Evolutionary conservation across 2,888 invertebrate genomes (phyloP).

Genomic region (Aleiodes leptofemur): DNA sequence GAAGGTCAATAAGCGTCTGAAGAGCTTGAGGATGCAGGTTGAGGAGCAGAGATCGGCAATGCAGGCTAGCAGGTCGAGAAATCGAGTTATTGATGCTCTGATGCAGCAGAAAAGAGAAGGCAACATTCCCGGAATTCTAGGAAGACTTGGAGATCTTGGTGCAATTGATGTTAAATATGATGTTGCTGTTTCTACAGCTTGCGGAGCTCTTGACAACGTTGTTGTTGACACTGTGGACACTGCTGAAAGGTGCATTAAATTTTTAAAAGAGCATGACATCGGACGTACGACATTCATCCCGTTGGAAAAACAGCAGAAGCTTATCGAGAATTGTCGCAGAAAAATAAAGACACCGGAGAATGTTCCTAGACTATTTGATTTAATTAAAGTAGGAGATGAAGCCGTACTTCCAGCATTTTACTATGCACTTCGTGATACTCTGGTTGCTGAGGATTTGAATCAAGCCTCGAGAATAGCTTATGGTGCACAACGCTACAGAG

Average conservation of each 20-base stretch:
- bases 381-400: slow-evolving; percentile 88
- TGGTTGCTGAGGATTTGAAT: slow-evolving; percentile 91
- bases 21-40: slow-evolving; percentile 76
- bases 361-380: slow-evolving; percentile 92
- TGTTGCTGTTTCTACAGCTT: slow-evolving; percentile 96
- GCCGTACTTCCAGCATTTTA: slow-evolving; percentile 91
- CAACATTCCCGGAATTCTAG: slow-evolving; percentile 88
- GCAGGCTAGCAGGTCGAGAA: slow-evolving; percentile 83
- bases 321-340: slow-evolving; percentile 74
- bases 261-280: slow-evolving; percentile 85
- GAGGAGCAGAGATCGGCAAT: slow-evolving; percentile 85
- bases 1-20: slow-evolving; percentile 75
- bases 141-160: slow-evolving; percentile 96
- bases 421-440: slow-evolving; percentile 84
- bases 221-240: slow-evolving; percentile 93
- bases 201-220: slow-evolving; percentile 92
- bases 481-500: slow-evolving; percentile 84
- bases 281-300: slow-evolving; percentile 93
- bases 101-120: slow-evolving; percentile 90
- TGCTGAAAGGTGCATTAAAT: slow-evolving; percentile 89
- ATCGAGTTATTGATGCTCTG: slow-evolving; percentile 84
- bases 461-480: slow-evolving; percentile 93
- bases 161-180: slow-evolving; percentile 95
- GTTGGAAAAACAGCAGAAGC: slow-evolving; percentile 87
- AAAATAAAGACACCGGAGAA: slow-evolving; percentile 86